Evolutionary conservation across 2,888 invertebrate species (phyloP).

Genomic region (Hydraecia micacea): DNA sequence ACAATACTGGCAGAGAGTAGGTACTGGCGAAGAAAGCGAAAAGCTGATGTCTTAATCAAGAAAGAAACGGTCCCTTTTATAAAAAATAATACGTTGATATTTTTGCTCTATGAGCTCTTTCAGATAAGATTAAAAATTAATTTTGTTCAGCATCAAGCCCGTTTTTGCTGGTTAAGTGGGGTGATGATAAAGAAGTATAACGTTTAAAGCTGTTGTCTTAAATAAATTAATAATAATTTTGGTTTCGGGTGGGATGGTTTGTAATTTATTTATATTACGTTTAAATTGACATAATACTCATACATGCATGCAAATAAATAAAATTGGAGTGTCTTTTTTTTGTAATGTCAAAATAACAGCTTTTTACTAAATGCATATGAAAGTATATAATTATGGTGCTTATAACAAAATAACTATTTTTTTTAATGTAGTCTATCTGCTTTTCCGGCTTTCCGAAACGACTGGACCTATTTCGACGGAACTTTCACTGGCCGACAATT

Average conservation of each 20-base stretch:
- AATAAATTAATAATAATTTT: slow-evolving; percentile 34
- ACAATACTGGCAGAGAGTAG: slow-evolving; percentile 16
- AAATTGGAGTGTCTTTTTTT: no score
- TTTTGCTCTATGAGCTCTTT: slow-evolving; percentile 30
- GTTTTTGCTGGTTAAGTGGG: slow-evolving; percentile 17
- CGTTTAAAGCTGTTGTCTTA: no score
- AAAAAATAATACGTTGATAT: slow-evolving; percentile 43
- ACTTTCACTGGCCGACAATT: no score
- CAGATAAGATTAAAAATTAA: slow-evolving; percentile 36
- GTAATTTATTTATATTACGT: neutral
- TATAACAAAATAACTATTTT: no score
- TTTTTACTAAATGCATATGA: no score
- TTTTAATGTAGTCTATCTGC: no score
- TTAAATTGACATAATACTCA: neutral
- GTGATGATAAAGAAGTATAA: slow-evolving; percentile 1
- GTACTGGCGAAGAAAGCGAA: slow-evolving; percentile 11
- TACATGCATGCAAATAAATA: no score
- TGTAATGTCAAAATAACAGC: no score
- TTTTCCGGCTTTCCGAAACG: no score
- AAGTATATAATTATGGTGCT: no score
- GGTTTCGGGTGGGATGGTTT: neutral
- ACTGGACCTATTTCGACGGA: no score
- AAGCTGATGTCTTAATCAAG: slow-evolving; percentile 58
- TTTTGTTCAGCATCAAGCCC: slow-evolving; percentile 13
- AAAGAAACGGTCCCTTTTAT: slow-evolving; percentile 28